These are phyloP conservation scores for Pithys albifrons DNA, from an alignment of 2,113 vertebrate genomes.

Conservation along the genomic window DNA sequence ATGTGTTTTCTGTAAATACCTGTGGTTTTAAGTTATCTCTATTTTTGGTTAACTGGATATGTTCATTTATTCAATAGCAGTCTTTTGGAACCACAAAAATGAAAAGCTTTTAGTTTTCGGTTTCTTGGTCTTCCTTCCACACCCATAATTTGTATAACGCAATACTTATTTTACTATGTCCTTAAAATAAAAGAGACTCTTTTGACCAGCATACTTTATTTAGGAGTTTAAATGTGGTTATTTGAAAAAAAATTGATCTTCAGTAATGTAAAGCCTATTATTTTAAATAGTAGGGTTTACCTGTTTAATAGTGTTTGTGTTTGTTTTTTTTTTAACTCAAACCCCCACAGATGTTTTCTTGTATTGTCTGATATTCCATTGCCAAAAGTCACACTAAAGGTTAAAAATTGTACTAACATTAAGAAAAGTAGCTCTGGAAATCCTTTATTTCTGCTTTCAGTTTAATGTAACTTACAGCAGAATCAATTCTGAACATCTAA, in stretches of 20 bases:
- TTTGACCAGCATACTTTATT: background rate
- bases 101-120: slow-evolving; percentile 6
- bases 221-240: background rate
- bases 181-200: background rate
- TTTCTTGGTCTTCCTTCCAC: background rate
- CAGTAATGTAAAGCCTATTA: background rate
- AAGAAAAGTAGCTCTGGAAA: background rate
- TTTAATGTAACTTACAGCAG: background rate
- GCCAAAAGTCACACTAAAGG: background rate
- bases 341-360: background rate
- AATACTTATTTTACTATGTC: background rate
- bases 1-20: slow-evolving; percentile 42
- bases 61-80: slow-evolving; percentile 10
- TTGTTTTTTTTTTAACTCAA: background rate
- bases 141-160: background rate
- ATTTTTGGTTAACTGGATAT: slow-evolving; percentile 24
- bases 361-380: background rate
- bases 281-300: background rate
- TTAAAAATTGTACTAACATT: background rate
- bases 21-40: slow-evolving; percentile 47
- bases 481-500: background rate
- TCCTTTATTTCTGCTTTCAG: background rate
- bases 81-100: slow-evolving; percentile 40
- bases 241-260: background rate
- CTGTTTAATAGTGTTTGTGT: background rate